Evolutionary conservation across 1,140 invertebrate genomes (phyloP).

Genomic region (Saccostrea echinata): DNA sequence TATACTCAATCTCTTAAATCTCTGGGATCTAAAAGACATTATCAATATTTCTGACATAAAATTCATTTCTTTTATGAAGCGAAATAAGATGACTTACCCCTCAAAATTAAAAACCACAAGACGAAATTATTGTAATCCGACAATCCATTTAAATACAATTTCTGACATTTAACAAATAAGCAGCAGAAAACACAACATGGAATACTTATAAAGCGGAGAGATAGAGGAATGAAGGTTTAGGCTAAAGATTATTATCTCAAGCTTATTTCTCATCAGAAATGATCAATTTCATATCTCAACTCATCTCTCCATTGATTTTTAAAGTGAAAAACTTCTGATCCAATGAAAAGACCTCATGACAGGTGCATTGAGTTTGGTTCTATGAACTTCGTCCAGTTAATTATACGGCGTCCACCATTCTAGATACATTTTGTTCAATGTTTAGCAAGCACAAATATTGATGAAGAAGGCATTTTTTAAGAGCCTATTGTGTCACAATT

Average conservation of each 20-base stretch:
- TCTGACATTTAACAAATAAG: conserved; percentile 33
- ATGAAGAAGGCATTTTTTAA: conserved; percentile 31
- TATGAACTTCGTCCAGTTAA: conserved; percentile 25
- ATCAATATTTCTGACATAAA: conserved; percentile 8
- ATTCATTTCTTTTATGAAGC: conserved; percentile 4
- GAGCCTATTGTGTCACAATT: conserved; percentile 29
- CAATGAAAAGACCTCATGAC: neutral
- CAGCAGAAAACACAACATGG: conserved; percentile 15
- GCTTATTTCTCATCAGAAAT: conserved; percentile 28
- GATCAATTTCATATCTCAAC: conserved; percentile 39
- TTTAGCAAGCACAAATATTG: conserved; percentile 31
- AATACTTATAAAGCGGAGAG: neutral
- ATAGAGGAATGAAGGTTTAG: neutral
- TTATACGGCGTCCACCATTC: neutral
- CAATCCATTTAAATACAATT: conserved; percentile 37
- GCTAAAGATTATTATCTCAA: conserved; percentile 19
- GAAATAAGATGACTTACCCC: conserved; percentile 5
- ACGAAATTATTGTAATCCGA: conserved; percentile 25
- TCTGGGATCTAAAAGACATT: neutral
- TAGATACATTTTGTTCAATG: conserved; percentile 29
- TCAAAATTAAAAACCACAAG: conserved; percentile 30
- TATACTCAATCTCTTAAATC: conserved; percentile 20
- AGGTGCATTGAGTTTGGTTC: conserved; percentile 8
- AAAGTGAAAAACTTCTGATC: conserved; percentile 26
- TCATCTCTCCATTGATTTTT: conserved; percentile 32